phyloP scores from a whole-genome alignment of 2,113 vertebrate genomes.

The Boleophthalmus pectinirostris region DNA sequence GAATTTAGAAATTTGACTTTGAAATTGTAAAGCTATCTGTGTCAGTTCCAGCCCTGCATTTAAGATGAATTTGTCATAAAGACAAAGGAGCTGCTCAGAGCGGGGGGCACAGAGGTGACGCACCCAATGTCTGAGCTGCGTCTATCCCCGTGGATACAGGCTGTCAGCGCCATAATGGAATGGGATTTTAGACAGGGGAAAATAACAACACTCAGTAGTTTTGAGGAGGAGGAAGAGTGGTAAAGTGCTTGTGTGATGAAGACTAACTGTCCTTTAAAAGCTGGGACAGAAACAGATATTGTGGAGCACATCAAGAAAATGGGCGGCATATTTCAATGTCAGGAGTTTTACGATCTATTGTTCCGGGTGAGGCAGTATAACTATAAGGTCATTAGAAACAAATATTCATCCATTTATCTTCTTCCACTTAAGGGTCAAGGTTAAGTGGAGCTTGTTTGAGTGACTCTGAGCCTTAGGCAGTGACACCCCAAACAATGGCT shows the following conservation, averaged over 20 bases:
- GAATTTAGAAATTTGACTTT: neutral
- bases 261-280: slow-evolving; percentile 41
- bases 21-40: neutral
- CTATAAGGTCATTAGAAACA: neutral
- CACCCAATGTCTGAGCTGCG: slow-evolving; percentile 23
- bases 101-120: slow-evolving; percentile 39
- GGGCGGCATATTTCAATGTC: slow-evolving; percentile 50
- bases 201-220: slow-evolving; percentile 16
- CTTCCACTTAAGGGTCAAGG: neutral
- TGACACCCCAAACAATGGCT: neutral
- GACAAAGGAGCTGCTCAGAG: slow-evolving; percentile 16
- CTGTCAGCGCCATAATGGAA: slow-evolving; percentile 67
- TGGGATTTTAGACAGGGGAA: slow-evolving; percentile 52
- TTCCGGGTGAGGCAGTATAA: slow-evolving; percentile 22
- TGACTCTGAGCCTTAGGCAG: neutral
- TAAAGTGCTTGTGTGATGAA: slow-evolving; percentile 54
- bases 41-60: slow-evolving; percentile 38
- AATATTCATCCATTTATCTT: neutral
- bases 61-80: slow-evolving; percentile 57
- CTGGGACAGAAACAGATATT: slow-evolving; percentile 36
- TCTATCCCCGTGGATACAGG: slow-evolving; percentile 60
- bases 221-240: slow-evolving; percentile 19
- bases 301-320: slow-evolving; percentile 50
- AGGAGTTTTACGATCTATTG: slow-evolving; percentile 29
- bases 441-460: neutral